A percentile compares a stretch with the other conserved stretches of the same genome.
Conservation (phyloP, 2,113 vertebrate species). For the Chaetura pelagica region DNA sequence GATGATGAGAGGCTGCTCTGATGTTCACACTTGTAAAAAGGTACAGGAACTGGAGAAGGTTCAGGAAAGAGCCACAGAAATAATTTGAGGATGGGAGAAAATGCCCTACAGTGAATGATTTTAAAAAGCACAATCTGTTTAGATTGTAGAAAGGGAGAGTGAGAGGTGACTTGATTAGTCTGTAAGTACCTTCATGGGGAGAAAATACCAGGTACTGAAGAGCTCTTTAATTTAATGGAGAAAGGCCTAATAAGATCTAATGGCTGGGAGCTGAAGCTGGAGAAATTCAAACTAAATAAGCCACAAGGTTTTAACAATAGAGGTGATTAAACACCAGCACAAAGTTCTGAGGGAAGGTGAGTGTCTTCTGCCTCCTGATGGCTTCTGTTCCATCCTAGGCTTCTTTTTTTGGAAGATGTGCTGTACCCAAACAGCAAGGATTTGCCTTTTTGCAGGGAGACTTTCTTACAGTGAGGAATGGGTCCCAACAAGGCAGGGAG, state of each 20-base stretch:
- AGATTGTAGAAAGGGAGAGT: not conserved
- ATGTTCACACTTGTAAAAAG: not conserved
- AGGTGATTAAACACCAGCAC: not conserved
- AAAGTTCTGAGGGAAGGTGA: not conserved
- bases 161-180: not conserved
- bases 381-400: not conserved
- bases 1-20: not conserved
- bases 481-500: not conserved
- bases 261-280: not conserved
- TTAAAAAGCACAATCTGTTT: constrained; percentile 26
- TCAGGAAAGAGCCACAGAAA: not conserved
- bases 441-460: not conserved
- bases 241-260: constrained; percentile 13
- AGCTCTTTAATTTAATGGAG: constrained; percentile 11
- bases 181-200: not conserved
- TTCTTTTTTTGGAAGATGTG: not conserved
- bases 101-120: not conserved
- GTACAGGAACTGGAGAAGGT: not conserved
- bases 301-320: not conserved
- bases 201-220: not conserved
- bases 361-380: not conserved
- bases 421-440: not conserved
- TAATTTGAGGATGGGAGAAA: not conserved
- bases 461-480: not conserved
- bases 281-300: constrained; percentile 5